These are phyloP conservation scores for Vidua chalybeata DNA, from an alignment of 2,113 vertebrate genomes.

Conservation along the genomic window DNA sequence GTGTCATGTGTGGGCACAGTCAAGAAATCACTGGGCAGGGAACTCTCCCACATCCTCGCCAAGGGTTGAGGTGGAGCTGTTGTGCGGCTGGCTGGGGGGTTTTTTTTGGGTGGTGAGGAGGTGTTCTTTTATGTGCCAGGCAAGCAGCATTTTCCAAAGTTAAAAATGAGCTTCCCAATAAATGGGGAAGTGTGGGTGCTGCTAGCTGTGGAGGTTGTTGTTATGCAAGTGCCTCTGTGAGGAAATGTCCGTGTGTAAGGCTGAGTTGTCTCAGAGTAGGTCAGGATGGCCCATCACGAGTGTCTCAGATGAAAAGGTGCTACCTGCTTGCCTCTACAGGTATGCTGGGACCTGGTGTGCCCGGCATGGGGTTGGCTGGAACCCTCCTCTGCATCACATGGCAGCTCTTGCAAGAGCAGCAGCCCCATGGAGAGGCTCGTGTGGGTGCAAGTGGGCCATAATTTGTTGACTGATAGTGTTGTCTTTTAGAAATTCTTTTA, in stretches of 20 bases:
- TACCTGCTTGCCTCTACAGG: neutral
- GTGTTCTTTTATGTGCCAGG: neutral
- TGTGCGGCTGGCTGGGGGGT: accelerated
- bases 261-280: neutral
- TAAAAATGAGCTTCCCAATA: neutral
- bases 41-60: neutral
- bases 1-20: neutral
- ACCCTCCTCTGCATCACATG: neutral
- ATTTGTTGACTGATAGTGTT: neutral
- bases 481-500: neutral
- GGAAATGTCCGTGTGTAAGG: neutral
- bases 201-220: neutral
- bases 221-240: neutral
- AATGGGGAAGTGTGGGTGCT: neutral
- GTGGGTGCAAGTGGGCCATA: neutral
- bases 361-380: accelerated
- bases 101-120: neutral
- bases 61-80: neutral
- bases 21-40: neutral
- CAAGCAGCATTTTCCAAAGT: neutral
- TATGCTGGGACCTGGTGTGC: neutral
- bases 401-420: neutral
- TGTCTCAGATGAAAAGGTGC: neutral
- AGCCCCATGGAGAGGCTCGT: accelerated
- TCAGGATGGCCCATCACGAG: neutral